phyloP scores from a whole-genome alignment of 2,797 vertebrate species.

The Morelia viridis region DNA sequence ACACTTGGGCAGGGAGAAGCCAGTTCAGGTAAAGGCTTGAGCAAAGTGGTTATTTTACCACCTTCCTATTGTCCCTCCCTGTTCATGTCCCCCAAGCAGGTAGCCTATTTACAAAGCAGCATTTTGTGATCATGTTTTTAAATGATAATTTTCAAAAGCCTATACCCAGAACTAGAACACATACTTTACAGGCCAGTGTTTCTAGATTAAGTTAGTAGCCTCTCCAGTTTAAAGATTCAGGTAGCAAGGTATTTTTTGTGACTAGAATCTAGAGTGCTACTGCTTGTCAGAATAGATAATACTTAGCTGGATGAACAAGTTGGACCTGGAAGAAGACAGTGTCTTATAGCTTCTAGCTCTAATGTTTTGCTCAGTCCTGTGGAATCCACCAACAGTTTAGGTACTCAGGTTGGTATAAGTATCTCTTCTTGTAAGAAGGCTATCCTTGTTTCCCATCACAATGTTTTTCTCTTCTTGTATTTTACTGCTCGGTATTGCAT shows the following conservation, averaged over 20 bases:
- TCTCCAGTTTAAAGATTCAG: background rate
- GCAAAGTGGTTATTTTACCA: background rate
- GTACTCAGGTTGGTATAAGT: background rate
- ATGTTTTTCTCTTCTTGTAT: background rate
- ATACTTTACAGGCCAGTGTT: background rate
- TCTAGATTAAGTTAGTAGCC: background rate
- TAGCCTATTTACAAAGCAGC: background rate
- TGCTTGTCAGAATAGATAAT: background rate
- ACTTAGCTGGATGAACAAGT: background rate
- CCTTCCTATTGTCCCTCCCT: background rate
- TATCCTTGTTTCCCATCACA: background rate
- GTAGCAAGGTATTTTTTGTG: background rate
- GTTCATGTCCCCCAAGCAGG: background rate
- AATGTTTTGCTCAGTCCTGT: background rate
- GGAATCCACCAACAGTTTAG: background rate
- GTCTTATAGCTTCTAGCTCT: background rate
- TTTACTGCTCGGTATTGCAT: background rate
- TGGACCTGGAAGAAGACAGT: background rate
- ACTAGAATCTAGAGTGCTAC: background rate
- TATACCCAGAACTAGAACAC: background rate
- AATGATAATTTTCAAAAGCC: background rate
- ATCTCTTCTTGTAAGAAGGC: background rate
- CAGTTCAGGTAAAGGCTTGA: background rate
- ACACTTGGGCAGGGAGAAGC: background rate
- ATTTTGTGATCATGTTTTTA: background rate